Evolutionary conservation across 1,140 invertebrate genomes (phyloP).

Genomic region (Melipona quadrifasciata): DNA sequence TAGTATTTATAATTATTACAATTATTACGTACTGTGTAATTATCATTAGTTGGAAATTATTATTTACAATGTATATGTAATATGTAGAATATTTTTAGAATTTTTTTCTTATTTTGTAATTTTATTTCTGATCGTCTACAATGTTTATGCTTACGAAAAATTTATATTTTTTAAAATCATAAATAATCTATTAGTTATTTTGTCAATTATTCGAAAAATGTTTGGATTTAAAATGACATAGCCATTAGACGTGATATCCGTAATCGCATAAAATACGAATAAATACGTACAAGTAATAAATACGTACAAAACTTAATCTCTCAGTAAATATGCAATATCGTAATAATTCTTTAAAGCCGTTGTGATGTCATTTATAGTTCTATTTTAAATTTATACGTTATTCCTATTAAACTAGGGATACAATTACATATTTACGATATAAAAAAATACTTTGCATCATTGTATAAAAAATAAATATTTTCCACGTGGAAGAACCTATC

Average conservation of each 20-base stretch:
- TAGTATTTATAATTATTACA: background rate
- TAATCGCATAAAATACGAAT: background rate
- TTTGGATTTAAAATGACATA: background rate
- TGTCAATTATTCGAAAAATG: background rate
- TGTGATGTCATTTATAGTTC: background rate
- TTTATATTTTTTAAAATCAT: background rate
- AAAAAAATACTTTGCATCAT: conserved; percentile 32
- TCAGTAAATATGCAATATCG: background rate
- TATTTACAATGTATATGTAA: background rate
- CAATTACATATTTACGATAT: background rate
- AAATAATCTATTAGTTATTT: background rate
- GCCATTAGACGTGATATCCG: background rate
- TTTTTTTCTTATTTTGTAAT: background rate
- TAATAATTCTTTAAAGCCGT: background rate
- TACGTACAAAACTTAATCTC: background rate
- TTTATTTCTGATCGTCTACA: background rate
- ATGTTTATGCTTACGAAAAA: background rate
- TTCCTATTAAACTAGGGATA: background rate
- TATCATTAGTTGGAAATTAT: background rate
- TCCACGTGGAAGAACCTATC: conserved; percentile 48
- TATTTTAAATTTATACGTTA: background rate
- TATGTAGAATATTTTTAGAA: background rate
- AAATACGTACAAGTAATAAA: background rate
- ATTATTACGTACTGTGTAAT: background rate
- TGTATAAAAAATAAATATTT: conserved; percentile 26